Evolutionary conservation across 2,797 vertebrate species (phyloP), one percentile per base, ranked within the genome.

Genomic region (Poecilia wingei): DNA sequence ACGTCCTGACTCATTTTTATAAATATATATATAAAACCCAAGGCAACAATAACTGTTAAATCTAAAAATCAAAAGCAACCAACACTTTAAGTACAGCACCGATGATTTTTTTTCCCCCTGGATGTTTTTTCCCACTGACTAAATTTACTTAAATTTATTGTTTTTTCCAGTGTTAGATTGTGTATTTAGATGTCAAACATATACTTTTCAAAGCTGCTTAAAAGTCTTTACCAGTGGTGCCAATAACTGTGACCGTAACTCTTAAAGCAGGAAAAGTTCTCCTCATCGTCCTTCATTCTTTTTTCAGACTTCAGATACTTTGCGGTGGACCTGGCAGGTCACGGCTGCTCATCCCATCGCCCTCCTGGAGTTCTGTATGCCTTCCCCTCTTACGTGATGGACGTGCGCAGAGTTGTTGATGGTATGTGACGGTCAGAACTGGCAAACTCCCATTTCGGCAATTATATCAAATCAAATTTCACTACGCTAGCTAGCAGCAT

Each of bases 331-430:
- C 93, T 98, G 45, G 87, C 95, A 14, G 98, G 98, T 49, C 98
- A 99, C 0, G 97, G 98, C 0, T 84, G 91, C n/a, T 99, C 98
- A 0, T 98, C 97, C 10, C 97, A 97, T 84, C 94, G 97, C 22
- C 93, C 95, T 61, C 87, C 95, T 0, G 98, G 97, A 36, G 86
- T 88, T 66, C 83, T 87, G 0, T 97, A 98, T 89, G 7, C 86
- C 66, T 93, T 96, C 59, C 89, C 96, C 20, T 89, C 91, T 3
- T 99, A 97, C 0, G 79, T 98, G 83, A 91, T 84, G 0, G 98
- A 99, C 14, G 79, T 98, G 47, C 83, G 92, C 43, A 93, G 97
- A 45, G 95, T 97, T 0, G 47, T 86, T 13, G 94, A 96, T 43
- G 96, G 98, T 98, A 84, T 51, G 91, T 89, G 79, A 81, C 39